phyloP scores from a whole-genome alignment of 2,113 vertebrate genomes.

The Anhinga rufa region DNA sequence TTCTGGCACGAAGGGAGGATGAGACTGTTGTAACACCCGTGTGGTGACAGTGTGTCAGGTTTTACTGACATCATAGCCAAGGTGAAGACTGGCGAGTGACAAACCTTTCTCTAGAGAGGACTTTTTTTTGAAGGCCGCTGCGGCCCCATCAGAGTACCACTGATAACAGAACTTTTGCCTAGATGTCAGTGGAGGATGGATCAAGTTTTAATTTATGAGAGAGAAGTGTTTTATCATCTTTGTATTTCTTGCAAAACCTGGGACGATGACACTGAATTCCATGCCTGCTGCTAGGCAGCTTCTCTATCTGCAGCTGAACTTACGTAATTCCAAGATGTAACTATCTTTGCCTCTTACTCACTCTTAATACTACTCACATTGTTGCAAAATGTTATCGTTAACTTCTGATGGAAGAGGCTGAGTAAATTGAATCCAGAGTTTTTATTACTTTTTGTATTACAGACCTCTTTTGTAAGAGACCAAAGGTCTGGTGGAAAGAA shows the following conservation, averaged over 20 bases:
- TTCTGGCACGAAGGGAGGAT: background rate
- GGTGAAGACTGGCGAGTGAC: background rate
- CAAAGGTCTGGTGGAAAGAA: constrained; percentile 19
- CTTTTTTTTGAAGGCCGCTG: background rate
- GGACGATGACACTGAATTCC: background rate
- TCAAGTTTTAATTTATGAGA: background rate
- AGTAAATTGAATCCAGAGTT: constrained; percentile 46
- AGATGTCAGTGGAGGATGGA: background rate
- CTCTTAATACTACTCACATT: background rate
- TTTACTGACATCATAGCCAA: constrained; percentile 41
- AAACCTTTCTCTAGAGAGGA: background rate
- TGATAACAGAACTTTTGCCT: background rate
- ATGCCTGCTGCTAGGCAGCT: background rate
- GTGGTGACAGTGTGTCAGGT: constrained; percentile 40
- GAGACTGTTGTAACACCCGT: background rate
- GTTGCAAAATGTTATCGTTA: constrained; percentile 7
- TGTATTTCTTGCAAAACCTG: background rate
- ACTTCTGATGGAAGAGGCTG: constrained; percentile 17
- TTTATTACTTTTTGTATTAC: constrained; percentile 48
- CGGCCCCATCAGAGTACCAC: background rate
- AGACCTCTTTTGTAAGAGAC: constrained; percentile 40
- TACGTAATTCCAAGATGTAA: background rate
- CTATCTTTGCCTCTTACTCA: background rate
- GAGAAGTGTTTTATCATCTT: background rate
- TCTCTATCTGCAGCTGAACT: background rate